Base-by-base conservation (phyloP, 2,797 vertebrate genomes). In the Crax fasciolata region DNA sequence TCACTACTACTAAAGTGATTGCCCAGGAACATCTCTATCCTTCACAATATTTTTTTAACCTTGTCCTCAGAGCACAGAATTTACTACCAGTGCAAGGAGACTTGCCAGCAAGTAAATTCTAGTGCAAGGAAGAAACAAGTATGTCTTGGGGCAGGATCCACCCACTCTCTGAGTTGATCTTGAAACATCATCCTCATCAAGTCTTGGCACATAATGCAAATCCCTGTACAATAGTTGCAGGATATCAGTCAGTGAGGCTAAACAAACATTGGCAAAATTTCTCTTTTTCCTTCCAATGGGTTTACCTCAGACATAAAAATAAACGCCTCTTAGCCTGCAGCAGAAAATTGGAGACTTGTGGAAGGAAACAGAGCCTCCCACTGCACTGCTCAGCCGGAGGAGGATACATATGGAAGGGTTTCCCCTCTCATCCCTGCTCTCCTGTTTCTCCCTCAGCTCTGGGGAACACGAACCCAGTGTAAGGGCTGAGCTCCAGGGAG, bases 171-270 rank as follows among this genome's bases (percentile, higher is more conserved):
- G 81, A 79, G 65, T 0, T 66, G 90, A 79, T 95, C 89, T 77
- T 71, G 78, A 95, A 94, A 74, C 86, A 89, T 74, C 81, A 54
- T 90, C 79, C 51, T 87, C 51, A 52, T 84, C 65, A 43, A 84
- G 78, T 75, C 82, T 67, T 92, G 92, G 92, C 92, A 58, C 57
- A 57, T 0, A 23, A 25, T 39, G 75, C 58, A 95, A 96, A 87
- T 93, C 95, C 92, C 92, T 20, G 84, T 55, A n/a, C n/a, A 3
- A 65, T 25, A 39, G 77, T 82, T 89, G 81, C 86, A 92, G 93
- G 67, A 51, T 84, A 80, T 95, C 90, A 94, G 89, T 80, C 82
- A 93, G 68, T 20, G 27, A 95, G 89, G 92, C 78, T 95, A 92
- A 92, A 93, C 81, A 94, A 90, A 94, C 75, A 88, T 58, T 93